Base-by-base conservation (phyloP, 1,140 invertebrate species). In the Gonioctena quinquepunctata region DNA sequence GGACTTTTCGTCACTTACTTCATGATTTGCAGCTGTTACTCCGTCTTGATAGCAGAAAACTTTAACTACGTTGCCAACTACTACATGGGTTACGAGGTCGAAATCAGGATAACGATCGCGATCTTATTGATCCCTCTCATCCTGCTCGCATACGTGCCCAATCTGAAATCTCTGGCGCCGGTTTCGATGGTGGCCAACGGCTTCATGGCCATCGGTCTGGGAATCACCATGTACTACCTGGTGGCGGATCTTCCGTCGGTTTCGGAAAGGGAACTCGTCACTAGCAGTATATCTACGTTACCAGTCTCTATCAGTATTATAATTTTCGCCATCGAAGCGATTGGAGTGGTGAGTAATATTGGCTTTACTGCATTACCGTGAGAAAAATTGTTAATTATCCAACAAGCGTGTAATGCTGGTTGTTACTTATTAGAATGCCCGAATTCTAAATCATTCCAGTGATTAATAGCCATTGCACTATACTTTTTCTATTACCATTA, bases 311-410 rank as follows among this genome's bases (percentile, higher is more conserved):
- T 94, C 79, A 90, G 89, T 28, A 87, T 92, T 3, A 92, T 90
- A 0, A 91, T 94, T 21, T 94, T 94, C 73, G 93, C 93, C 0
- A 93, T 94, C 87, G 92, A 94, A 84, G 93, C 92, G 13, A 94
- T 94, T 75, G 93, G 93, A 78, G 90, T 91, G 50, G 89, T 86
- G 76, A 79, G 84, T 80, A 52, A 8, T 16, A 2, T n/a, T 42
- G 5, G 3, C 1, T 42, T 28, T 42, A 13, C 16, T 42, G 33
- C 7, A 11, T 42, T n/a, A n/a, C n/a, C n/a, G n/a, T n/a, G n/a
- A n/a, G n/a, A n/a, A n/a, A n/a, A n/a, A n/a, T n/a, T n/a, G n/a
- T n/a, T n/a, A n/a, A n/a, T n/a, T n/a, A n/a, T n/a, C n/a, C n/a
- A n/a, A n/a, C n/a, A n/a, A n/a, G n/a, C n/a, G n/a, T n/a, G n/a